Evolutionary conservation across 2,888 invertebrate species (phyloP).

Genomic region (Ferdinandea cuprea): DNA sequence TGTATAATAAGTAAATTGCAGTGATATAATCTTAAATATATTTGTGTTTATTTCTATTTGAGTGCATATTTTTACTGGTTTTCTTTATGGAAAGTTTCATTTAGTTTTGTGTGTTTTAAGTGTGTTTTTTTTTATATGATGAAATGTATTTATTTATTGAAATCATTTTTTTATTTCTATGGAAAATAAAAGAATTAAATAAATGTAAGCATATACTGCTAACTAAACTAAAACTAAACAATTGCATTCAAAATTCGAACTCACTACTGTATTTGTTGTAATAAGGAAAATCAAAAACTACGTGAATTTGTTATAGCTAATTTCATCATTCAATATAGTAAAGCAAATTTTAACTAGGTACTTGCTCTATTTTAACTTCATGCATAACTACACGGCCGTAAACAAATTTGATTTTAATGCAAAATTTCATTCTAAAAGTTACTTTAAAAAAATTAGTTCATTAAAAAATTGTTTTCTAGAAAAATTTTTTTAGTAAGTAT

Average conservation of each 20-base stretch:
- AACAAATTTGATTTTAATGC: slow-evolving; percentile 38
- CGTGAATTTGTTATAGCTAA: slow-evolving; percentile 15
- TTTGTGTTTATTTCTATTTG: slow-evolving; percentile 28
- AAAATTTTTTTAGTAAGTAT: slow-evolving; percentile 23
- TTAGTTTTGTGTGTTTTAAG: slow-evolving; percentile 12
- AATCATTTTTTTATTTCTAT: slow-evolving; percentile 8
- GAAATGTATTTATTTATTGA: slow-evolving; percentile 25
- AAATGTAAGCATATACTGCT: slow-evolving; percentile 53
- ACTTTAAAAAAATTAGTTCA: slow-evolving; percentile 12
- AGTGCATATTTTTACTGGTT: slow-evolving; percentile 21
- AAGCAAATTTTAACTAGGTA: slow-evolving; percentile 46
- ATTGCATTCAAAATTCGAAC: slow-evolving; percentile 65
- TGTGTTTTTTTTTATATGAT: slow-evolving; percentile 15
- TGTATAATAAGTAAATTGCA: background rate
- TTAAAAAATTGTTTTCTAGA: slow-evolving; percentile 57
- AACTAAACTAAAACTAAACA: slow-evolving; percentile 48
- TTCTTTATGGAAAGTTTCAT: background rate
- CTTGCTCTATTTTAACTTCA: slow-evolving; percentile 27
- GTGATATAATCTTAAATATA: slow-evolving; percentile 2
- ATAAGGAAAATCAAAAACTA: slow-evolving; percentile 49
- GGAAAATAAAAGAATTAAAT: slow-evolving; percentile 24
- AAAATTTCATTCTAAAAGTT: slow-evolving; percentile 38
- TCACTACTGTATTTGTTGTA: slow-evolving; percentile 51
- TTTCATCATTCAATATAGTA: slow-evolving; percentile 30
- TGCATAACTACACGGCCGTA: slow-evolving; percentile 45